These are phyloP conservation scores for Harpagoxenus sublaevis DNA, from an alignment of 2,888 invertebrate genomes.

Conservation along the genomic window DNA sequence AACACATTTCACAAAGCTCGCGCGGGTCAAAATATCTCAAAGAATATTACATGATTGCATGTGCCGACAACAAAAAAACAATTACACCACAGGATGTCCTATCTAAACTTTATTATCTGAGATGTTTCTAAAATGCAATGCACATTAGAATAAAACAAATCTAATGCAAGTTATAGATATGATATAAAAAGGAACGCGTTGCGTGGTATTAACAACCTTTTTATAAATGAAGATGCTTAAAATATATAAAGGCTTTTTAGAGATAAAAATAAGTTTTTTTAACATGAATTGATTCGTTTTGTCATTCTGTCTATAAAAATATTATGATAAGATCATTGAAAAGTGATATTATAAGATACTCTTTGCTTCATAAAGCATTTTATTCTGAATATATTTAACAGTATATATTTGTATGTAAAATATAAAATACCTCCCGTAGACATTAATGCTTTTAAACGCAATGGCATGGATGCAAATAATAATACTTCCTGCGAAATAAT, in stretches of 20 bases:
- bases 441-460: background rate
- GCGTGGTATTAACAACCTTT: background rate
- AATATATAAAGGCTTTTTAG: background rate
- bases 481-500: background rate
- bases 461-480: background rate
- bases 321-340: background rate
- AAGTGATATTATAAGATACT: background rate
- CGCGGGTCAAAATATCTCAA: background rate
- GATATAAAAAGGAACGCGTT: background rate
- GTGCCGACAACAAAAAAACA: background rate
- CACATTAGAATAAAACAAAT: background rate
- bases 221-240: background rate
- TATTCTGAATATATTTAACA: background rate
- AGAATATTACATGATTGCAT: conserved; percentile 5
- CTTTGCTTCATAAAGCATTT: background rate
- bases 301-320: background rate
- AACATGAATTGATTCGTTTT: background rate
- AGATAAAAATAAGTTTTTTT: background rate
- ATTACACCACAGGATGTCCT: conserved; percentile 26
- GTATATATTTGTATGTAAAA: background rate
- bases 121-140: background rate
- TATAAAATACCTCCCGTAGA: background rate
- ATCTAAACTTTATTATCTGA: conserved; percentile 12
- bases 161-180: too few species aligned
- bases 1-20: conserved; percentile 6